These are phyloP conservation scores for Chloroceryle aenea DNA, from an alignment of 2,113 vertebrate species.

Conservation along the genomic window DNA sequence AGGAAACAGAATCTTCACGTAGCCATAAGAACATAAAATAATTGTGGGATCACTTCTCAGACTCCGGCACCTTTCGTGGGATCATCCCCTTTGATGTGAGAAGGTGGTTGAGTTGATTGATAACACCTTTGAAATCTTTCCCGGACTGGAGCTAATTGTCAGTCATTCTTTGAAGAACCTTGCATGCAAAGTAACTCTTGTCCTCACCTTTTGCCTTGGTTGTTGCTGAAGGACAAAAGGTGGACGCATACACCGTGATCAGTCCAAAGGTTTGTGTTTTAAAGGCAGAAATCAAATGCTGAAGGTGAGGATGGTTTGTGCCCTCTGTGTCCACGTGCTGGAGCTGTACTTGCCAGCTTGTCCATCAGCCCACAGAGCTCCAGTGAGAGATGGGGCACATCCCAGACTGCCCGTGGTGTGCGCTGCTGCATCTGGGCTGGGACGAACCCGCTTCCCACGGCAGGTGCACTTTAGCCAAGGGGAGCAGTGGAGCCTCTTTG, in stretches of 20 bases:
- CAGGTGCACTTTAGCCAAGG: neutral
- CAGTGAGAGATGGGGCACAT: rapidly evolving
- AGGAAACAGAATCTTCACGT: neutral
- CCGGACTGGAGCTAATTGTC: neutral
- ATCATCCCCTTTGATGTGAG: neutral
- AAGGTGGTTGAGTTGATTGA: neutral
- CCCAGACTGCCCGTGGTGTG: neutral
- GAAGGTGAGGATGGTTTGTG: neutral
- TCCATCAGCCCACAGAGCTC: neutral
- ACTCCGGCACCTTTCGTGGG: neutral
- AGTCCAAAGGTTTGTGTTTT: neutral
- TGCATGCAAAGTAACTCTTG: neutral
- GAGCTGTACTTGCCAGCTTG: neutral
- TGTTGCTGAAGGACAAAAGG: neutral
- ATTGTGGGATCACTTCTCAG: neutral
- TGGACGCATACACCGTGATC: neutral
- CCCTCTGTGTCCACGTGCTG: neutral
- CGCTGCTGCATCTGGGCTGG: rapidly evolving
- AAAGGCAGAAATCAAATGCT: neutral
- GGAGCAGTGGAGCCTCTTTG: neutral
- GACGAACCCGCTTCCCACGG: rapidly evolving
- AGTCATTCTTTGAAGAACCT: neutral
- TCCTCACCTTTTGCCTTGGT: neutral
- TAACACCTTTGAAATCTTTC: neutral
- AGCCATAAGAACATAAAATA: neutral